Conservation (phyloP, 37 sponge, comb jelly and placozoan species). For the Halisarca cf. caerulea region DNA sequence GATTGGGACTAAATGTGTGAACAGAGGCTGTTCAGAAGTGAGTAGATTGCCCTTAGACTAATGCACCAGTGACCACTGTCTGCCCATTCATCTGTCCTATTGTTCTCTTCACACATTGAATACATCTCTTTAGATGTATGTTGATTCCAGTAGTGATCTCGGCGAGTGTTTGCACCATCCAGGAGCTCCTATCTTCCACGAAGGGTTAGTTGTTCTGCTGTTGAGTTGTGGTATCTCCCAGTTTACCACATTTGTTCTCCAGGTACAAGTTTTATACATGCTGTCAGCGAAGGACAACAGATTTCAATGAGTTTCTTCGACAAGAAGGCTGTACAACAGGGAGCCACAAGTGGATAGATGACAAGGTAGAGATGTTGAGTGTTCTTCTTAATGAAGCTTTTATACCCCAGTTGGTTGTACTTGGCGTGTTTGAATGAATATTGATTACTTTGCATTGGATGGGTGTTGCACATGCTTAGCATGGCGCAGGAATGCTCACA, state of each 20-base stretch:
- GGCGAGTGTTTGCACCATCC: slow-evolving; percentile 79
- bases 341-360: slow-evolving; percentile 70
- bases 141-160: slow-evolving; percentile 41
- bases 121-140: slow-evolving; percentile 34
- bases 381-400: not conserved
- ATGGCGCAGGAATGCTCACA: too few species aligned
- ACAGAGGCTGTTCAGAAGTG: not conserved
- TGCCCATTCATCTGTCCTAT: too few species aligned
- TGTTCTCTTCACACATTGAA: not conserved
- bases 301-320: slow-evolving; percentile 85
- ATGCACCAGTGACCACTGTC: not conserved
- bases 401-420: not conserved
- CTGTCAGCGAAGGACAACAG: slow-evolving; percentile 83
- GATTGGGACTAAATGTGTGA: not conserved
- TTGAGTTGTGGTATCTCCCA: not conserved
- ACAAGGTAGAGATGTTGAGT: not conserved
- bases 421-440: too few species aligned
- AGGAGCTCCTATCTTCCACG: slow-evolving; percentile 93
- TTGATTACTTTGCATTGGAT: too few species aligned
- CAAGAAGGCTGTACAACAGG: slow-evolving; percentile 91
- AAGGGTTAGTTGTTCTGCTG: slow-evolving; percentile 67
- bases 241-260: not conserved
- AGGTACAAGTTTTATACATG: slow-evolving; percentile 96
- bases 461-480: too few species aligned
- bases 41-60: not conserved